Evolutionary conservation across 2,797 vertebrate genomes (phyloP).

Genomic region (Scomberomorus guttatus): DNA sequence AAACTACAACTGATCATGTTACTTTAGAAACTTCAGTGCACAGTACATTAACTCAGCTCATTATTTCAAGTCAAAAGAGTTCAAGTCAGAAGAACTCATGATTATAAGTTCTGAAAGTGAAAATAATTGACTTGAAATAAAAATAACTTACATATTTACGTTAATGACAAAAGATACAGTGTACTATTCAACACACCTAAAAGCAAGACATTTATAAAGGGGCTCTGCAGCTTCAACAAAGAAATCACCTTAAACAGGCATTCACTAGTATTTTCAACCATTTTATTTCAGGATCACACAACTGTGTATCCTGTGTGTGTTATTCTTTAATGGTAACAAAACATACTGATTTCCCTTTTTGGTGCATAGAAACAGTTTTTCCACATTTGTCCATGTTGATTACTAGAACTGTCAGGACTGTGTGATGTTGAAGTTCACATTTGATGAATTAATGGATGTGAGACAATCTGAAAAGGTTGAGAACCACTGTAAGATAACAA

Average conservation of each 20-base stretch:
- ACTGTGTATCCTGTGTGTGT: not conserved
- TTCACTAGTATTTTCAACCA: not conserved
- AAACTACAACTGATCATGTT: too few relatives aligned
- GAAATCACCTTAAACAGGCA: not conserved
- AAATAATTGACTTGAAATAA: too few relatives aligned
- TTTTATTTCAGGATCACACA: not conserved
- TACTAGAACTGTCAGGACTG: conserved; percentile 12
- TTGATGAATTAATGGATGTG: not conserved
- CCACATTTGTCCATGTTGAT: not conserved
- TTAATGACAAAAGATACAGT: too few relatives aligned
- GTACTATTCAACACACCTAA: not conserved
- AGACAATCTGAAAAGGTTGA: conserved; percentile 3
- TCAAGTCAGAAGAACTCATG: too few relatives aligned
- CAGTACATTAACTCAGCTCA: too few relatives aligned
- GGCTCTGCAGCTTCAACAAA: not conserved
- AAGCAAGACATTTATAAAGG: not conserved
- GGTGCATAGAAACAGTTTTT: not conserved
- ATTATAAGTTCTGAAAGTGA: too few relatives aligned
- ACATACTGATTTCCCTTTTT: not conserved
- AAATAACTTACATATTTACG: too few relatives aligned
- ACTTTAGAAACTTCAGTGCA: too few relatives aligned
- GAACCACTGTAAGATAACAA: not conserved
- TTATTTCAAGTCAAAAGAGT: too few relatives aligned
- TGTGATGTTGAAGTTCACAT: not conserved
- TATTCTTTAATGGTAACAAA: not conserved